Percentiles rank a stretch among this genome's conserved stretches.
Evolutionary conservation across 2,113 vertebrate genomes (phyloP).

Genomic region (Casuarius casuarius): DNA sequence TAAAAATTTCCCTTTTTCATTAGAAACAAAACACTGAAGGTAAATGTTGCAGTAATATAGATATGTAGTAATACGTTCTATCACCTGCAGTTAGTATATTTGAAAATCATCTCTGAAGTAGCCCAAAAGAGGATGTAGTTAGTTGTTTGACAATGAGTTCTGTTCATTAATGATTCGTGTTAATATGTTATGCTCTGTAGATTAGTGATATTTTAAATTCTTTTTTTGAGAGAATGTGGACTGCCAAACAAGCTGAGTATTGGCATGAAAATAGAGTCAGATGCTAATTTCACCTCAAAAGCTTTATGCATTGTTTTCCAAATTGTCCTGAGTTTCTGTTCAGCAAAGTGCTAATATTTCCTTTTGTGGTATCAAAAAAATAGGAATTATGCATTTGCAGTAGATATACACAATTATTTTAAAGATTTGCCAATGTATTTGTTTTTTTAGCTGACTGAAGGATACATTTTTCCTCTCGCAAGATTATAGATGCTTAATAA

Average conservation of each 20-base stretch:
- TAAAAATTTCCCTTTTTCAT: not conserved
- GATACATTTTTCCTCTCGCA: constrained; percentile 11
- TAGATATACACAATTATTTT: not conserved
- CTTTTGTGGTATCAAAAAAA: not conserved
- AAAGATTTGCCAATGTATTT: not conserved
- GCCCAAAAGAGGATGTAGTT: not conserved
- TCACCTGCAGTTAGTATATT: not conserved
- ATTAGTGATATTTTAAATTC: not conserved
- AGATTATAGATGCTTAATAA: constrained; percentile 56
- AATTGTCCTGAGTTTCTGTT: not conserved
- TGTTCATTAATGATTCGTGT: not conserved
- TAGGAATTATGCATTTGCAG: constrained; percentile 18
- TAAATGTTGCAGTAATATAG: not conserved
- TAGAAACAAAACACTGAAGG: not conserved
- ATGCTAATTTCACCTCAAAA: constrained; percentile 28
- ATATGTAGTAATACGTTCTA: not conserved
- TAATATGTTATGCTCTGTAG: not conserved
- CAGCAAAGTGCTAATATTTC: not conserved
- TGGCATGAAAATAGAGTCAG: not conserved
- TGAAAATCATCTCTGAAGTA: not conserved
- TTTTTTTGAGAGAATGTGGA: not conserved
- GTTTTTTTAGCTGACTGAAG: constrained; percentile 8
- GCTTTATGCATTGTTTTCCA: not conserved
- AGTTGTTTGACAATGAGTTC: not conserved
- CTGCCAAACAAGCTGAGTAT: not conserved